Percentiles rank a stretch among this genome's conserved stretches.
These are phyloP conservation scores for Psittacula echo DNA, from an alignment of 2,797 vertebrate species.

Conservation along the genomic window DNA sequence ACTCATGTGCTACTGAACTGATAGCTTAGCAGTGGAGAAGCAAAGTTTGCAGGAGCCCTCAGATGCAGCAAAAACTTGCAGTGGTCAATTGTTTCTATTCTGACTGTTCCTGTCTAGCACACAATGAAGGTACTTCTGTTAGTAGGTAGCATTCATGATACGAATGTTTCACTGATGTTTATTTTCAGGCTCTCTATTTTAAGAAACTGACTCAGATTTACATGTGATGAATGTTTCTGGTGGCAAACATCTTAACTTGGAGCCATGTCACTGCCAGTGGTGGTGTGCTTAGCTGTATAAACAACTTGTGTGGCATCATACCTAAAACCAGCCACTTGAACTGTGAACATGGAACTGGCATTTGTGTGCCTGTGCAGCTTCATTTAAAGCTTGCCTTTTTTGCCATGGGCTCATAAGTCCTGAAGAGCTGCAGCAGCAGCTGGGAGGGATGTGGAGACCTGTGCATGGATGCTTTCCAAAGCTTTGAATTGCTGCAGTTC, in stretches of 20 bases:
- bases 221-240: not conserved
- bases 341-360: not conserved
- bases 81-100: not conserved
- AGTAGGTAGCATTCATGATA: not conserved
- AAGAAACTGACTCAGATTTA: not conserved
- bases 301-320: not conserved
- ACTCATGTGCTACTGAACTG: not conserved
- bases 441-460: not conserved
- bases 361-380: not conserved
- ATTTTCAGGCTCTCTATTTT: not conserved
- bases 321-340: not conserved
- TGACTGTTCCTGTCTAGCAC: not conserved
- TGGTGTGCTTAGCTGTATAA: not conserved
- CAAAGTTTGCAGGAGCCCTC: not conserved
- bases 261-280: not conserved
- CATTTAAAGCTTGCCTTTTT: not conserved
- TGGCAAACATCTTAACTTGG: not conserved
- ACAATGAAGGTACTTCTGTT: not conserved
- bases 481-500: not conserved
- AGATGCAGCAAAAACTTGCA: rapidly evolving
- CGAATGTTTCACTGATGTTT: not conserved
- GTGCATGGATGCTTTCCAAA: rapidly evolving
- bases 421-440: not conserved
- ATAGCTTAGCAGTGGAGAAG: rapidly evolving
- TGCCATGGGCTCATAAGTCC: rapidly evolving